Evolutionary conservation across 1,140 invertebrate genomes (phyloP).

Genomic region (Tyrophagus putrescentiae): DNA sequence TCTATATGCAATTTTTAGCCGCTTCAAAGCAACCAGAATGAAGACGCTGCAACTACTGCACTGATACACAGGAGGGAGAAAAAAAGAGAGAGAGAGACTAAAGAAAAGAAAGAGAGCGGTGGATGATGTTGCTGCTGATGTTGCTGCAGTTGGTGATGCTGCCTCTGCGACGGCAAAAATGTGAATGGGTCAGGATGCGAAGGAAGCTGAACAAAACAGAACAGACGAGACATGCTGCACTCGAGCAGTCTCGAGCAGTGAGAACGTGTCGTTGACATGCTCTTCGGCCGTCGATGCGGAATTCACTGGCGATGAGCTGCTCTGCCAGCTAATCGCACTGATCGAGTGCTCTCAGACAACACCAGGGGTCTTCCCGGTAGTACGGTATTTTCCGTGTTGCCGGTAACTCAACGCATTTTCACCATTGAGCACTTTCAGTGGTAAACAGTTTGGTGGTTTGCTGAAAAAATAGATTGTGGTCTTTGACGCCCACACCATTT

Average conservation of each 20-base stretch:
- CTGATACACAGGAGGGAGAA: background rate
- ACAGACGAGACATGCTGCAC: background rate
- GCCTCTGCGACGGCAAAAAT: slow-evolving; percentile 3
- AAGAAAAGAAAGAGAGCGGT: too few relatives aligned
- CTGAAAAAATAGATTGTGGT: too few relatives aligned
- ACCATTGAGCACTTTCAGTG: too few relatives aligned
- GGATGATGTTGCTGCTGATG: too few relatives aligned
- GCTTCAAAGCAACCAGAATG: background rate
- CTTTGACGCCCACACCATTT: too few relatives aligned
- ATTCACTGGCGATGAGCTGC: background rate
- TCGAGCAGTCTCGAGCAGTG: background rate
- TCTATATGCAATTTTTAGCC: slow-evolving; percentile 14
- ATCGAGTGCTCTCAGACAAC: too few relatives aligned
- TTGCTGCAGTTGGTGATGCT: too few relatives aligned
- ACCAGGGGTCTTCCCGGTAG: too few relatives aligned
- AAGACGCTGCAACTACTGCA: background rate
- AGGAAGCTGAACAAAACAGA: background rate
- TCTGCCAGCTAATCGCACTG: too few relatives aligned
- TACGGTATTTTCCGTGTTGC: too few relatives aligned
- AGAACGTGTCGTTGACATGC: slow-evolving; percentile 1
- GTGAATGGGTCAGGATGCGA: slow-evolving; percentile 15
- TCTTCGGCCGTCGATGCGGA: background rate
- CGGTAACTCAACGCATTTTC: too few relatives aligned
- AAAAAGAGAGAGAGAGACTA: background rate
- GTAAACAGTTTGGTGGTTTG: too few relatives aligned